Evolutionary conservation across 2,797 vertebrate species (phyloP), one percentile per base, ranked within the genome.

Genomic region (Fratercula arctica): DNA sequence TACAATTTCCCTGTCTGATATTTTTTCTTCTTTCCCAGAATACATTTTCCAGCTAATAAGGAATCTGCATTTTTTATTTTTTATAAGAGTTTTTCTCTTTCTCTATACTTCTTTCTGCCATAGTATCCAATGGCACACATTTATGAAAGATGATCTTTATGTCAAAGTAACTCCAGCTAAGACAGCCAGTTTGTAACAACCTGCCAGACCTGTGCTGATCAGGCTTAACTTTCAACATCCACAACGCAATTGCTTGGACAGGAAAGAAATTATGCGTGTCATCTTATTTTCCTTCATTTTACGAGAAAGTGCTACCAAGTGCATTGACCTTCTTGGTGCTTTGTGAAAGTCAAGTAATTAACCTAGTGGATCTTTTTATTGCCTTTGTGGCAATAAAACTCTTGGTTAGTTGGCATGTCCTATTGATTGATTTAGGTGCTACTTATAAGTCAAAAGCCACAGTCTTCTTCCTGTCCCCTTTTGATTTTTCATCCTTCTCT

Each of bases 231-330:
- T 94, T 89, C 35, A 61, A 66, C 28, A 78, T 59, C 78, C 14
- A 15, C 79, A 69, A 8, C 29, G 33, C 69, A 75, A 3, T 84
- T 24, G 25, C 20, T 85, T 92, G 79, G 60, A 79, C 24, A 61
- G 50, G 26, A 79, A 86, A 83, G 59, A 76, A 92, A 75, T 81
- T 73, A 72, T 64, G 35, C 21, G 1, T 81, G 51, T 80, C 54
- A 31, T 89, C 63, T 92, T 94, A 73, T 84, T 96, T 95, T 91
- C 69, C 28, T 87, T 93, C 46, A 48, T 91, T 93, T 90, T 90
- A 85, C 51, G 72, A 85, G 72, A 66, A 92, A 64, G 43, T 61
- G 16, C 54, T 93, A 68, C 66, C 69, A 86, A 78, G 23, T 54
- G 16, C 43, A 9, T 72, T 96, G 88, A 93, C 70, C 84, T 89